Percentiles rank a stretch among this genome's conserved stretches.
phyloP scores from a whole-genome alignment of 2,888 invertebrate species.

The Coleophora deauratella region DNA sequence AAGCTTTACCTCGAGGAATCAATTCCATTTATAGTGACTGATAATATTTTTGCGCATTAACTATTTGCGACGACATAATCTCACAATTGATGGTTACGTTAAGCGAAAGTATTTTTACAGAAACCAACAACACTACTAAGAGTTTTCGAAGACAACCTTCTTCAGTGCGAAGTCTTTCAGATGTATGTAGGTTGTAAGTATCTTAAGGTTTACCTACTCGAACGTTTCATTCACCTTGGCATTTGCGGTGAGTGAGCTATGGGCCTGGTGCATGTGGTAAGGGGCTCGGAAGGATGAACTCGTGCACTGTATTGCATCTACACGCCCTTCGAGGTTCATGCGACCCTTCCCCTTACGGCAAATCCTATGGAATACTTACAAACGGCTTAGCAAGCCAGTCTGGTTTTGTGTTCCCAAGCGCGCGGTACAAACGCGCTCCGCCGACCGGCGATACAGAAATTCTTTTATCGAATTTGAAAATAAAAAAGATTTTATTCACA shows the following conservation, averaged over 20 bases:
- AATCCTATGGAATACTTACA: slow-evolving; percentile 70
- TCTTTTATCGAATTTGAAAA: slow-evolving; percentile 51
- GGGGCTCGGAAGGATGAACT: slow-evolving; percentile 59
- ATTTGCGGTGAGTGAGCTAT: slow-evolving; percentile 33
- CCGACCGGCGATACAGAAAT: slow-evolving; percentile 32
- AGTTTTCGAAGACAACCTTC: slow-evolving; percentile 14
- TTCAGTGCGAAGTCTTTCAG: background rate
- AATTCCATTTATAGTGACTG: slow-evolving; percentile 19
- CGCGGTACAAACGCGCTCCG: slow-evolving; percentile 56
- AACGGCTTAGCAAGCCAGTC: slow-evolving; percentile 67
- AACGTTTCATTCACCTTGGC: slow-evolving; percentile 20
- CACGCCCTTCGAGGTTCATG: slow-evolving; percentile 54
- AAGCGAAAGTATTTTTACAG: slow-evolving; percentile 30
- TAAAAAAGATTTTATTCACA: slow-evolving; percentile 24
- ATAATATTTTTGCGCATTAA: slow-evolving; percentile 55
- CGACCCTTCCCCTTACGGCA: slow-evolving; percentile 71
- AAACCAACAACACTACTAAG: slow-evolving; percentile 13
- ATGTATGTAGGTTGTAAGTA: too few species aligned
- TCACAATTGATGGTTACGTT: slow-evolving; percentile 42
- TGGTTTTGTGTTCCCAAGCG: slow-evolving; percentile 66
- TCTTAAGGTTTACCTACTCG: too few species aligned
- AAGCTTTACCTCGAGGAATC: too few species aligned
- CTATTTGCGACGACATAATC: slow-evolving; percentile 37
- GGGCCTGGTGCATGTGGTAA: slow-evolving; percentile 40
- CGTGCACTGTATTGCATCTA: slow-evolving; percentile 64